These are phyloP conservation scores for Aleadryas rufinucha DNA, from an alignment of 2,113 vertebrate genomes.

Conservation along the genomic window DNA sequence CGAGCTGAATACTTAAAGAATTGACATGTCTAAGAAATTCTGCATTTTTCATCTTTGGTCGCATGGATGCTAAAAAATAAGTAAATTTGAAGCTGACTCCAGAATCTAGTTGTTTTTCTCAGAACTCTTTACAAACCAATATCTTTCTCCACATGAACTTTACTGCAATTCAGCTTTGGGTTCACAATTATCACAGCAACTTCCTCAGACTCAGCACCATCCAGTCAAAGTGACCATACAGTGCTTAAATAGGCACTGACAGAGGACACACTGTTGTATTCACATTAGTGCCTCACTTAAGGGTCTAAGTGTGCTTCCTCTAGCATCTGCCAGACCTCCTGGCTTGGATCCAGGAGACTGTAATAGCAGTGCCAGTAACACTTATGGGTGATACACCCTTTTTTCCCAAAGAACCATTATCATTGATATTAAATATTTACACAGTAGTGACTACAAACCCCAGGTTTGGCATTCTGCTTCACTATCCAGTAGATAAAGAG, in stretches of 20 bases:
- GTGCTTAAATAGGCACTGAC: not conserved
- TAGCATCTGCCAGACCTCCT: not conserved
- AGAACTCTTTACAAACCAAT: not conserved
- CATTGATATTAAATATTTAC: conserved; percentile 44
- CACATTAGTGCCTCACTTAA: not conserved
- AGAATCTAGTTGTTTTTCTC: not conserved
- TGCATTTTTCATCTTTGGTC: not conserved
- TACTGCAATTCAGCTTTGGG: not conserved
- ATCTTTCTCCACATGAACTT: not conserved
- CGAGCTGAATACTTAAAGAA: not conserved
- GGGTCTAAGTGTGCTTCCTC: not conserved
- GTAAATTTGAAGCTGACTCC: not conserved
- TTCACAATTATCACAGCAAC: not conserved
- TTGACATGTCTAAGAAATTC: not conserved
- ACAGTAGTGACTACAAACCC: not conserved
- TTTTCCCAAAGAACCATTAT: conserved; percentile 12
- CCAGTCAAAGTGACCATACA: not conserved
- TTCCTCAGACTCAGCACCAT: not conserved
- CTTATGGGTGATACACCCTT: not conserved
- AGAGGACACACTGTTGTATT: not conserved
- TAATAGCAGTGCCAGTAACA: conserved; percentile 45
- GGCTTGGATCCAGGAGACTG: not conserved
- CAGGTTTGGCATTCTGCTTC: not conserved
- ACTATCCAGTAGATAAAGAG: not conserved
- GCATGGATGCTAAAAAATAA: not conserved